phyloP scores from a whole-genome alignment of 2,888 invertebrate species.

The Oxystoma pomonae region DNA sequence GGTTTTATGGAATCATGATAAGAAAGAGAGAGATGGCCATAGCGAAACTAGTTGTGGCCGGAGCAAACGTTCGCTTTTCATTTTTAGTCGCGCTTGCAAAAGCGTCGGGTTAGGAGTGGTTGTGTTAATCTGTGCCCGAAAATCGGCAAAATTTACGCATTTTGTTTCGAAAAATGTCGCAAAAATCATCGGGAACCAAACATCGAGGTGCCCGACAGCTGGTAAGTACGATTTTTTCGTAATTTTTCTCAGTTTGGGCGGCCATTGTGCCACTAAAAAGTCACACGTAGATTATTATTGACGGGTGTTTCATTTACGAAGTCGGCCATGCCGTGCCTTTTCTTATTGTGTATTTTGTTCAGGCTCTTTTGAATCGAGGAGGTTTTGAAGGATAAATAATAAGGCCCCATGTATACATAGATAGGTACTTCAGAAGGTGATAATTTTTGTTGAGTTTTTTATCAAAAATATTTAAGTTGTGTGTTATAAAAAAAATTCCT shows the following conservation, averaged over 20 bases:
- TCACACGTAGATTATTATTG: slow-evolving; percentile 54
- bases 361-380: neutral
- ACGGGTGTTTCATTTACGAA: slow-evolving; percentile 20
- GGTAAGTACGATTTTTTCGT: slow-evolving; percentile 50
- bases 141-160: slow-evolving; percentile 36
- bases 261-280: slow-evolving; percentile 62
- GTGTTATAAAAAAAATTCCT: no score
- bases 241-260: slow-evolving; percentile 35
- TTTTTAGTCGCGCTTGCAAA: slow-evolving; percentile 44
- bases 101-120: slow-evolving; percentile 38
- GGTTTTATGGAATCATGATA: neutral
- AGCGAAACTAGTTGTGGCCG: slow-evolving; percentile 8
- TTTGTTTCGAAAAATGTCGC: slow-evolving; percentile 37
- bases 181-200: slow-evolving; percentile 52
- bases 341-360: slow-evolving; percentile 8
- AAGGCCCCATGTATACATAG: no score
- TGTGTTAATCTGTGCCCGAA: slow-evolving; percentile 24
- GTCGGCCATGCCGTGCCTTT: slow-evolving; percentile 36
- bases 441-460: no score
- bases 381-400: no score
- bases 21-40: slow-evolving; percentile 6
- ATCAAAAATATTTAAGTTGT: no score
- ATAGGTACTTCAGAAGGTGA: no score
- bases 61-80: slow-evolving; percentile 16
- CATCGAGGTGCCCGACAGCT: slow-evolving; percentile 59